Evolutionary conservation across 1,140 invertebrate species (phyloP).

Genomic region (Dendrolimus kikuchii): DNA sequence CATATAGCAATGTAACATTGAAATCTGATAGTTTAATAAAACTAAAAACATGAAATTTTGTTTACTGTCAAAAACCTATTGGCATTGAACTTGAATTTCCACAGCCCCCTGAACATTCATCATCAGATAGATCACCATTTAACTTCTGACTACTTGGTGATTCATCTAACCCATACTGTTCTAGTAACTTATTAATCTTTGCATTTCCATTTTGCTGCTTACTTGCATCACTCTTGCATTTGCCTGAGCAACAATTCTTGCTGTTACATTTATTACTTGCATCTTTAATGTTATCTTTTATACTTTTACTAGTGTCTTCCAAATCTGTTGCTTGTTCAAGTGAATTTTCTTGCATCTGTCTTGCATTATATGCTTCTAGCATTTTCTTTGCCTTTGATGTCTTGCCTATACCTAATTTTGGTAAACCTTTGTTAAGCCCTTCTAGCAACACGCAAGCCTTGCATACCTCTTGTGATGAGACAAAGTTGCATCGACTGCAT

Average conservation of each 20-base stretch:
- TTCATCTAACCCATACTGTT: slow-evolving; percentile 33
- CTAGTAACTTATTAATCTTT: slow-evolving; percentile 36
- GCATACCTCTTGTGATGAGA: slow-evolving; percentile 96
- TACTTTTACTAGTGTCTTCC: slow-evolving; percentile 23
- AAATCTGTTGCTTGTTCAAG: slow-evolving; percentile 33
- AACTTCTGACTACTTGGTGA: slow-evolving; percentile 11
- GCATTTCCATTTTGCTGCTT: slow-evolving; percentile 19
- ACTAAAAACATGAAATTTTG: too few relatives aligned
- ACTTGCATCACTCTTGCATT: slow-evolving; percentile 20
- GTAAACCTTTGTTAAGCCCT: slow-evolving; percentile 94
- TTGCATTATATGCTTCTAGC: slow-evolving; percentile 65
- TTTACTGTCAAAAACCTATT: slow-evolving; percentile 31
- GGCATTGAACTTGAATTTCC: slow-evolving; percentile 42
- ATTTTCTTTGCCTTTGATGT: slow-evolving; percentile 83
- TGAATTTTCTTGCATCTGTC: slow-evolving; percentile 15
- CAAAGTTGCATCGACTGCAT: slow-evolving; percentile 93
- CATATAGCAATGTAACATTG: too few relatives aligned
- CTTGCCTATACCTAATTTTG: slow-evolving; percentile 90
- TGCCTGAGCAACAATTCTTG: slow-evolving; percentile 29
- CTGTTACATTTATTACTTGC: slow-evolving; percentile 20
- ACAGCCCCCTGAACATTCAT: slow-evolving; percentile 13
- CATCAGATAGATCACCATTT: slow-evolving; percentile 15
- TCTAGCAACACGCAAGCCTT: slow-evolving; percentile 97
- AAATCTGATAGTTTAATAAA: too few relatives aligned
- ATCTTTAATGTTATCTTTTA: slow-evolving; percentile 17